Conservation (phyloP, 2,113 vertebrate genomes). For the Guaruba guarouba region DNA sequence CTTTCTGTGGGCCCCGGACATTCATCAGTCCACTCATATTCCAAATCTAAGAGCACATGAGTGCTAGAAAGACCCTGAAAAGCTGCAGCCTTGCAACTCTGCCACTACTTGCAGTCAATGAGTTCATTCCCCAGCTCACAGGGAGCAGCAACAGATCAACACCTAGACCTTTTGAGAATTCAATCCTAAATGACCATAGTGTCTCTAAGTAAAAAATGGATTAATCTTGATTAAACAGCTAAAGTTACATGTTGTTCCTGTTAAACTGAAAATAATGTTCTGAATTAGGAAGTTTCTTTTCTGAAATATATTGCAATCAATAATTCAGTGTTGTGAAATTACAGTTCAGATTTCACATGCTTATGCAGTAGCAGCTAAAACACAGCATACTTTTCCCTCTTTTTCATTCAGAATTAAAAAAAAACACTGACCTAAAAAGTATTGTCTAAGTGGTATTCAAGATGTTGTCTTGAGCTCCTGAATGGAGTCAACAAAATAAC, state of each 20-base stretch:
- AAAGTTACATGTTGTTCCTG: neutral
- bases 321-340: neutral
- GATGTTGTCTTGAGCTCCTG: neutral
- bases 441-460: neutral
- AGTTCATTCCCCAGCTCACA: neutral
- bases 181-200: neutral
- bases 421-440: neutral
- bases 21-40: neutral
- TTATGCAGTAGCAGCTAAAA: neutral
- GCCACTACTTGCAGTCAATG: neutral
- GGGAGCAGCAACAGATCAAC: neutral
- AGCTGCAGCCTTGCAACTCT: neutral
- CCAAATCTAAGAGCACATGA: neutral
- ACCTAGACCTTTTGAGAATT: neutral
- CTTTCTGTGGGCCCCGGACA: neutral
- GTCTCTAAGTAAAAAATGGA: neutral
- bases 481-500: neutral
- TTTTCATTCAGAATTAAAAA: neutral
- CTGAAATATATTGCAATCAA: neutral
- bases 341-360: neutral
- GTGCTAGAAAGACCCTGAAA: neutral
- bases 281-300: neutral
- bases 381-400: neutral
- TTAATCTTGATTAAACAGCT: neutral
- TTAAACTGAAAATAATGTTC: neutral